phyloP scores from a whole-genome alignment of 2,797 vertebrate genomes.

The Acrocephalus scirpaceus region DNA sequence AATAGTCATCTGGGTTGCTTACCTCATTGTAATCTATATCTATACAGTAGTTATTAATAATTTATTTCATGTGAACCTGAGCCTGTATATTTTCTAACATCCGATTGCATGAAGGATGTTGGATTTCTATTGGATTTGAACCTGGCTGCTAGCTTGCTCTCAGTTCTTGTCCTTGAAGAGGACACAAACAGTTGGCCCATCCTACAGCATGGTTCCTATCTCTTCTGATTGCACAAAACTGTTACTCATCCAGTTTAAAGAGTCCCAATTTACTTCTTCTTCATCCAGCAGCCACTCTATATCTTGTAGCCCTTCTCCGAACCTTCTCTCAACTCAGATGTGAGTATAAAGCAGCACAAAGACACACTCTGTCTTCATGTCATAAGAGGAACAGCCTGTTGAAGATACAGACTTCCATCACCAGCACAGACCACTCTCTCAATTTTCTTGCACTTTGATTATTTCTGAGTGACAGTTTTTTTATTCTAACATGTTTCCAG shows the following conservation, averaged over 20 bases:
- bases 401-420: not conserved
- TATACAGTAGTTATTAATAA: not conserved
- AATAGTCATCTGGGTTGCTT: not conserved
- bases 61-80: not conserved
- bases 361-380: not conserved
- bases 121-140: not conserved
- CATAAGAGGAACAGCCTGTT: not conserved
- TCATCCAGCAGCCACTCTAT: not conserved
- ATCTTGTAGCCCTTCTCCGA: not conserved
- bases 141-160: not conserved
- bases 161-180: not conserved
- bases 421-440: not conserved
- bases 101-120: not conserved
- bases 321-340: not conserved
- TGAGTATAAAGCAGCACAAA: not conserved
- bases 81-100: not conserved
- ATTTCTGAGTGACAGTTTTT: not conserved
- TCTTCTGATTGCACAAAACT: not conserved
- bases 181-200: not conserved
- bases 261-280: not conserved
- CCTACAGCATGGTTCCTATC: rapidly evolving
- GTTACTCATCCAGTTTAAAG: rapidly evolving
- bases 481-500: not conserved
- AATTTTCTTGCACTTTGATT: not conserved
- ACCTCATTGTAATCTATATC: not conserved